Evolutionary conservation across 1,140 invertebrate genomes (phyloP), one percentile per base, ranked within the genome.

Genomic region (Drosophila tani): DNA sequence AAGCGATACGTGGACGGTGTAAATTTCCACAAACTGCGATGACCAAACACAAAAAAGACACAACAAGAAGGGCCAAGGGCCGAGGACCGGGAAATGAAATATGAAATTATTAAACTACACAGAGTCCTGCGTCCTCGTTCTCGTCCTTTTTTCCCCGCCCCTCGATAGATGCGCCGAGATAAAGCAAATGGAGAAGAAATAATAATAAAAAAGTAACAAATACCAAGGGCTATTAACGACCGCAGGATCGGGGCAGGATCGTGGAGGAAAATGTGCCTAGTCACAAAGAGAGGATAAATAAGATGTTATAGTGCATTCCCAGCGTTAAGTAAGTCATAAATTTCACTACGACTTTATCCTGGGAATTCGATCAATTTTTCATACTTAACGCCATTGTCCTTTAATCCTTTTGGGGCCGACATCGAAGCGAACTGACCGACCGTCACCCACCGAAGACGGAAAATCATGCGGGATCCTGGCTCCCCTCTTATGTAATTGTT

Each of bases 11-110:
- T 75, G 76, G 74, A 60, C 64, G 76, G 83, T 87, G 83, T 84
- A 88, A 84, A 81, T 88, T 88, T 88, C 84, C 84, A 88, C 81
- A 88, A 88, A 88, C 70, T 75, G 81, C 74, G 64, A 88, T 88
- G 84, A 88, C 77, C 84, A 88, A 88, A 88, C 84, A 88, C 50
- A 88, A 86, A 84, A 82, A 56, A 75, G 4, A 38, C 17, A 55
- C 32, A 21, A 55, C 51, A 35, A 53, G 53, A 47, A 47, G 50
- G 59, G 41, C 29, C 56, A 41, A 50, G 9, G 59, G 41, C 29
- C 51, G 35, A 50, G 21, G 19, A n/a, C 40, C 11, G 17, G n/a
- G 45, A 65, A 55, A 55, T 38, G 60, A 84, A 84, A 84, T 88
- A 88, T 88, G 84, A 88, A 88, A 88, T 88, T 88, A 88, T 90